Base-by-base conservation (phyloP, 1,140 invertebrate genomes). In the Cherax quadricarinatus region DNA sequence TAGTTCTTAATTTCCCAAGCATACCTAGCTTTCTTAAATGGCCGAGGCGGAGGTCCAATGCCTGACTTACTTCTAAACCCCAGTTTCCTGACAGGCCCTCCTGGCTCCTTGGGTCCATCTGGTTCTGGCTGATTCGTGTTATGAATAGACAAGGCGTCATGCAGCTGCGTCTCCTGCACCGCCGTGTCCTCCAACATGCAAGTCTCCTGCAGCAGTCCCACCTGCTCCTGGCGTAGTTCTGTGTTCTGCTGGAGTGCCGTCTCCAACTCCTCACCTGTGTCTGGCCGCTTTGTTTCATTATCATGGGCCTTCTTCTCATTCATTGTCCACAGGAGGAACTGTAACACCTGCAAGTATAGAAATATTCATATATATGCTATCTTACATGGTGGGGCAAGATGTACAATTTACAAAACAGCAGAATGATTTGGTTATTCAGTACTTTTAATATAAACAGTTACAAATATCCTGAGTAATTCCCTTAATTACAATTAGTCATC, bases 1-100 rank as follows among this genome's bases (percentile, higher is more conserved):
- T 93, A 93, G 73, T 93, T 93, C 85, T 93, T 93, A 49, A 93
- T 93, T 80, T 93, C 91, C 93, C 93, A 93, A 9, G 93, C 93
- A 85, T 93, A 93, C 41, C 93, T 85, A n/a, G 93, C 93, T 84
- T 93, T 93, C 85, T 93, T 93, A 70, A 93, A 93, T 62, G 93
- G 93, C 62, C 93, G 73, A 49, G 93, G 93, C 48, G 93, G 93
- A 66, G 93, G 93, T 5, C 90, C 89, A 51, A 91, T 88, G 12
- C 89, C 85, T 12, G 89, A 86, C 84, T 91, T 91, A 80, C 89
- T 91, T 70, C 85, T 89, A n/a, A 83, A 66, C 75, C 89, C 83
- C n/a, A 60, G 48, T 41, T 66, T 86, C 57, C 89, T 53, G 41
- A 78, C 62, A 18, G 62, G 73, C 78, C 89, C 89, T 80, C 89